Base-by-base conservation (phyloP, 1,140 invertebrate species). In the Drosophila rhopaloa region DNA sequence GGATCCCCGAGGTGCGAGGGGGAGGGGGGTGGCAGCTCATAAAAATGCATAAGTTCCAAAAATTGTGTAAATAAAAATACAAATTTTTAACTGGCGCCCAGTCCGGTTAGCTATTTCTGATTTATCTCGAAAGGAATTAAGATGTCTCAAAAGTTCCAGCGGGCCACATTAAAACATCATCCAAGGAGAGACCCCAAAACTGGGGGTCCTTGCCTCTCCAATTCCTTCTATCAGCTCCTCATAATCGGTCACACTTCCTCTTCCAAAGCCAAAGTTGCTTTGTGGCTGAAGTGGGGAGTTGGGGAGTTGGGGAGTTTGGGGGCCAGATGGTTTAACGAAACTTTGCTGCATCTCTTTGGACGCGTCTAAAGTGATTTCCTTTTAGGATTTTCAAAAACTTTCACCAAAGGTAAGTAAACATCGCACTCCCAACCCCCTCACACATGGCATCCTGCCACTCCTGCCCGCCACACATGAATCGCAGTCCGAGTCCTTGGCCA, bases 301-400 rank as follows among this genome's bases (percentile, higher is more conserved):
- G 50, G 7, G 46, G 50, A 46, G 35, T 3, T 2, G 16, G 16
- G 16, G 16, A 16, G 16, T 16, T 16, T 16, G 16, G 44, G 19
- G 38, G 47, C 27, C 44, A 46, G 43, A 46, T 70, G 54, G 41
- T 53, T 62, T 57, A 51, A 59, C 50, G 48, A 88, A 86, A 76
- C 67, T 86, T 88, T 77, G 55, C 72, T 62, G 62, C 47, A 81
- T 89, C 78, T 88, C 83, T 89, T 88, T 80, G 71, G 60, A 67
- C 57, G 63, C 84, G 84, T 90, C 84, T 61, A 89, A 84, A 90
- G 85, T 84, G 84, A 89, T 89, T 89, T 89, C 84, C 84, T 89
- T 89, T 89, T 89, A 90, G 84, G 76, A 89, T 89, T 89, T 89
- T 89, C 84, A 73, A 75, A 89, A 89, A 89, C 74, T 89, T 89